Base-by-base conservation (phyloP, 2,113 vertebrate genomes). In the Buteo buteo region DNA sequence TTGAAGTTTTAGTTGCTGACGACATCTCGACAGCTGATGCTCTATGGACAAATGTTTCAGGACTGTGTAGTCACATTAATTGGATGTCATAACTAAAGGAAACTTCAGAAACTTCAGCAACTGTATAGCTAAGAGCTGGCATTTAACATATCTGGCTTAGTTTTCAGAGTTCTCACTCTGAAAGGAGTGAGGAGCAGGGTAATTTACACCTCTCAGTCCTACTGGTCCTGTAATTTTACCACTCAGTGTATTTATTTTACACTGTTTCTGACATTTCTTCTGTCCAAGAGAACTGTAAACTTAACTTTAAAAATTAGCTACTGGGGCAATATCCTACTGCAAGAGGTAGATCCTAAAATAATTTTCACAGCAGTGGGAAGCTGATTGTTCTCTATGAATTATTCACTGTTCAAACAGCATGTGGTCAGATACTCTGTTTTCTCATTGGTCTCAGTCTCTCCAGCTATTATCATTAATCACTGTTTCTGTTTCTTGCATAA, bases 381-480 rank as follows among this genome's bases (percentile, higher is more conserved):
- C n/a, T 87, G 47, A 84, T 81, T 71, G 29, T 82, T 91, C 10
- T 64, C 16, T 44, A 42, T 93, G 91, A 94, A 87, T 93, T 95
- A 95, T 82, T 94, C 77, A 89, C 77, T 47, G 42, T 67, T 79
- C 69, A 87, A 83, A 88, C 40, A 91, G 55, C 42, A 54, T 87
- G 83, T 31, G 52, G 61, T 72, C 61, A 93, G n/a, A 84, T 67
- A 80, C 62, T 38, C 29, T 94, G 32, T 96, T 96, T 97, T 84
- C n/a, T 65, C 44, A 52, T 64, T 80, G 79, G 62, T 59, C 69
- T 93, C 69, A 91, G 62, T 73, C 49, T 96, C 67, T 73, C 19
- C 79, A 91, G 45, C 59, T 90, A 79, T 81, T 90, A 64, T 67
- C 47, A 92, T 97, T 95, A 97, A 96, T 82, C 79, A 83, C 22